phyloP scores from a whole-genome alignment of 2,888 invertebrate genomes.

The Trissoscelio sp. region DNA sequence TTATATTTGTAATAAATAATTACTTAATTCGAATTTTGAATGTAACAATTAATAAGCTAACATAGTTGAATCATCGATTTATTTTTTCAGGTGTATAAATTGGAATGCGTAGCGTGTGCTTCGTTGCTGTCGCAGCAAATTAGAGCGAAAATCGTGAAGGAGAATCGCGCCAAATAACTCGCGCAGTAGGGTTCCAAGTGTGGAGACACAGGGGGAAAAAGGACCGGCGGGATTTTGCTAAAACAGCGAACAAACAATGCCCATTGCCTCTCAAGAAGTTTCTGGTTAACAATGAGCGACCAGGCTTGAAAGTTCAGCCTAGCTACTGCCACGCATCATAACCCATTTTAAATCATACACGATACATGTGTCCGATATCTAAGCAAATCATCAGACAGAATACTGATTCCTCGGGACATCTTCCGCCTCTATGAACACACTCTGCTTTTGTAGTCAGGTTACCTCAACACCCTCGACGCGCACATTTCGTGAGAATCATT shows the following conservation, averaged over 20 bases:
- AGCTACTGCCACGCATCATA: constrained; percentile 64
- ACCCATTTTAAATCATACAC: constrained; percentile 62
- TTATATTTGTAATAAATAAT: no score
- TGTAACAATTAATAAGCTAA: no score
- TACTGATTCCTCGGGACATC: constrained; percentile 62
- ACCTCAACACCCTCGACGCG: constrained; percentile 61
- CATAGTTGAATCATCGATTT: no score
- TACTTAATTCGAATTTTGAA: no score
- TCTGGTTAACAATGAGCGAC: constrained; percentile 67
- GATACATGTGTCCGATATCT: constrained; percentile 66
- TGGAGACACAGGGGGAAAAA: constrained; percentile 5
- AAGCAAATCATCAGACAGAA: constrained; percentile 64
- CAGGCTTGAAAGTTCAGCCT: constrained; percentile 66
- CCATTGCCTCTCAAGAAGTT: constrained; percentile 44
- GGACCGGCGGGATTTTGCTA: constrained; percentile 54
- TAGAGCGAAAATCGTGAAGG: constrained; percentile 82
- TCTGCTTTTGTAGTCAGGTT: constrained; percentile 65
- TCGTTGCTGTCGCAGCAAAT: constrained; percentile 82
- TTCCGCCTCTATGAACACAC: constrained; percentile 58
- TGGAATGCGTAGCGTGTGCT: constrained; percentile 81
- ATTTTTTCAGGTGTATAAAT: no score
- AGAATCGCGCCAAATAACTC: constrained; percentile 82
- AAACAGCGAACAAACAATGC: constrained; percentile 65
- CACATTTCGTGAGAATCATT: constrained; percentile 56
- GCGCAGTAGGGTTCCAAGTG: constrained; percentile 77